Base-by-base conservation (phyloP, 2,888 invertebrate species). In the Scaptomyza polygonia region DNA sequence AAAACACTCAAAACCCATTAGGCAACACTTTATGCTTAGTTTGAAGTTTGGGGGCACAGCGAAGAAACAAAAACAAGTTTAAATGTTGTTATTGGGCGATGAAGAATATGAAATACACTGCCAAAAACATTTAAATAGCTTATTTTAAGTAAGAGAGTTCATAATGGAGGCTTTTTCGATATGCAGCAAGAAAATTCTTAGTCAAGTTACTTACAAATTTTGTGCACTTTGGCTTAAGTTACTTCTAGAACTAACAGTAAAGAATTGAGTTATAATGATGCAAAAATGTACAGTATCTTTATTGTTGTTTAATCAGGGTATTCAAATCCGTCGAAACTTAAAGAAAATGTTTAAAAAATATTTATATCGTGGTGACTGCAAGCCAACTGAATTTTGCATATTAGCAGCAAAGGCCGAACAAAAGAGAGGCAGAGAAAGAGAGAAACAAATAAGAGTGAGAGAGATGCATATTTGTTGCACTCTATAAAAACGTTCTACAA, bases 1-100 rank as follows among this genome's bases (percentile, higher is more conserved):
- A 89, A 89, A 88, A 89, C 89, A 88, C 88, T 89, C 89, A 87
- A 87, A 88, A 88, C 85, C 89, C 88, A 88, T 88, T 88, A 89
- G 89, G 89, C 79, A 88, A 88, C 89, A 89, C 88, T 89, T 88
- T 89, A 86, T 88, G 88, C 82, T 88, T 86, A 85, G 84, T 86
- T 85, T 87, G 79, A 85, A 88, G 88, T 85, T 87, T 77, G 77
- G 57, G 71, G 85, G 82, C 58, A 75, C 59, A 77, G 49, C 47
- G 43, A 54, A 57, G 57, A 51, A 53, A 34, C 49, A 36, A 62
- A 40, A 21, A 21, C 40, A 11, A 39, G 48, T 25, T 57, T 44
- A 52, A 47, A 21, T 25, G 47, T 27, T n/a, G 21, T 25, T 14
- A 5, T 12, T 11, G 25, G 7, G 11, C 1, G 3, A 36, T 7